Base-by-base conservation (phyloP, 2,888 invertebrate species). In the Platerodrilus igneus region DNA sequence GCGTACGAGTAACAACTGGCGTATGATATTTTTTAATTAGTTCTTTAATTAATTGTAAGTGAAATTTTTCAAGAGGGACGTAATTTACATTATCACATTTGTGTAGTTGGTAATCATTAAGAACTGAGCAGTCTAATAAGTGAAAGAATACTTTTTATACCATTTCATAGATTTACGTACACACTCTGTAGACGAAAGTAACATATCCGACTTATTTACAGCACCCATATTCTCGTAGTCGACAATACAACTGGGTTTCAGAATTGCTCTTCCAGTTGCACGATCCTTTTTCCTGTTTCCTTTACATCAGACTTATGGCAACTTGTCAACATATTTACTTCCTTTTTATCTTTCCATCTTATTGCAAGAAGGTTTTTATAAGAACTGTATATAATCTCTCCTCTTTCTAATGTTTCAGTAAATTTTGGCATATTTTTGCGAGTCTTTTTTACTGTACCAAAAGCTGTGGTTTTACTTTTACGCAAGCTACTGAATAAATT, bases 331-430 rank as follows among this genome's bases (percentile, higher is more conserved):
- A 54, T 53, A 23, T 36, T 23, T 4, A 59, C 56, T 19, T 58
- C 52, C 27, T 53, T 28, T 37, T 58, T 59, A 31, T 63, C 57
- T 19, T 39, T 32, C 58, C 60, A 60, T 48, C 62, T 59, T 21
- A 57, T 28, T 4, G 51, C 52, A 11, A 58, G 9, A 14, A 59
- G 17, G 25, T 42, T 41, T 17, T 41, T 23, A 25, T n/a, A 38
- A 30, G 22, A 3, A 11, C 13, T 19, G 5, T 2, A 9, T 19
- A 5, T 10, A 10, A 11, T 19, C 10, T 30, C 19, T 9, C 20
- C 20, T 7, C 5, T 4, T 3, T 4, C 11, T 19, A 30, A 7
- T 19, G 17, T 26, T 14, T 35, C 13, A 4, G 11, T 25, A 26
- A 55, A 45, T 21, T 32, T 33, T 25, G 55, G 54, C 54, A 58